Conservation (phyloP, 1,140 invertebrate genomes). For the Samia ricini region DNA sequence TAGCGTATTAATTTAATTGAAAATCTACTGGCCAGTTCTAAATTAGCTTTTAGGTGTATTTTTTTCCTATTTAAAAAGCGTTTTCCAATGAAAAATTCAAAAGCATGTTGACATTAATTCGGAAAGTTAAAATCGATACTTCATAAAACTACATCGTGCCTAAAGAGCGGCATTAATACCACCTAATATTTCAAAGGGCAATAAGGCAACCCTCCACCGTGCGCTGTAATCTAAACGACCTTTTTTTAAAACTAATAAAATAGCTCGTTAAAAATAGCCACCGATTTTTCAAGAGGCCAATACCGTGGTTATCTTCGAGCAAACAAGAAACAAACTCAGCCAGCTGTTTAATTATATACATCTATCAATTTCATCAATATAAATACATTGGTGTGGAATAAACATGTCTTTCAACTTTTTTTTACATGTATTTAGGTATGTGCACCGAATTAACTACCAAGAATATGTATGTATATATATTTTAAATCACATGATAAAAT, state of each 20-base stretch:
- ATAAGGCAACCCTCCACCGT: constrained; percentile 62
- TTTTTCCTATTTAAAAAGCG: too few relatives aligned
- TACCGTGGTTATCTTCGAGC: constrained; percentile 51
- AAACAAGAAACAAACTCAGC: constrained; percentile 53
- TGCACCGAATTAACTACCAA: too few relatives aligned
- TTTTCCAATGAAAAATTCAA: too few relatives aligned
- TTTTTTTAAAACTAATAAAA: constrained; percentile 76
- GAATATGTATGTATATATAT: not conserved
- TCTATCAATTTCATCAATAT: constrained; percentile 57
- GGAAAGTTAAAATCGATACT: constrained; percentile 17
- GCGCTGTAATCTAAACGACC: constrained; percentile 70
- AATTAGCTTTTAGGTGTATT: too few relatives aligned
- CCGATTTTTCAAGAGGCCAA: constrained; percentile 62
- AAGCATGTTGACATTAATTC: not conserved
- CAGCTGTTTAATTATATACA: constrained; percentile 55
- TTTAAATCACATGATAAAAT: too few relatives aligned
- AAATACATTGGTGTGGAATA: constrained; percentile 41
- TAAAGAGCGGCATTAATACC: constrained; percentile 48
- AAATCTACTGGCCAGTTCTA: too few relatives aligned
- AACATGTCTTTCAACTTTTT: constrained; percentile 2
- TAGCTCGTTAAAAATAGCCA: constrained; percentile 74
- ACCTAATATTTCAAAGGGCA: constrained; percentile 68
- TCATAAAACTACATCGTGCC: constrained; percentile 47
- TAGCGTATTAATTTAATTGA: too few relatives aligned
- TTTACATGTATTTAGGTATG: not conserved